Conservation (phyloP, 2,113 vertebrate species). For the Glareola pratincola region DNA sequence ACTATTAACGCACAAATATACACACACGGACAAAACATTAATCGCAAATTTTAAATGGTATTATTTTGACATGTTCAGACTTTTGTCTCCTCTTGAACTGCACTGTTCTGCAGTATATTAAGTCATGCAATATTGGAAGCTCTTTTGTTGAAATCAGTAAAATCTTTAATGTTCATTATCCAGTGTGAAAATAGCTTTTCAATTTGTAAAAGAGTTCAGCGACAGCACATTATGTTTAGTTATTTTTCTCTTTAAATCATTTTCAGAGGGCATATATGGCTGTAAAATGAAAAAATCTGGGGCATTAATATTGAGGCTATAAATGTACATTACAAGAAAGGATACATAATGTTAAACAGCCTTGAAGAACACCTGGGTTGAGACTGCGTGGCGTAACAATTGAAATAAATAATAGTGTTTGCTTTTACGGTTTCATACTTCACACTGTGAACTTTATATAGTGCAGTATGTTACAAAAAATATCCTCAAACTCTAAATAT, state of each 20-base stretch:
- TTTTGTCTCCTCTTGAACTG: background rate
- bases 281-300: constrained; percentile 23
- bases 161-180: background rate
- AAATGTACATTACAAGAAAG: background rate
- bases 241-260: background rate
- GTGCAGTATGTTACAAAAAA: background rate
- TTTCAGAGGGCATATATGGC: background rate
- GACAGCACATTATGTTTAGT: background rate
- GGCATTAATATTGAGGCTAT: background rate
- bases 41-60: background rate
- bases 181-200: background rate
- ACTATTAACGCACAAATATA: background rate
- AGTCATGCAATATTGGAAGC: background rate
- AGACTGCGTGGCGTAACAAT: background rate
- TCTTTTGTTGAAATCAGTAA: background rate
- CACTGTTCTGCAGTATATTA: background rate
- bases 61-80: background rate
- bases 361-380: background rate
- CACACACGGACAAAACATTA: background rate
- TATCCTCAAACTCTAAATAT: background rate
- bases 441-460: background rate
- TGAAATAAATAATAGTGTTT: constrained; percentile 23
- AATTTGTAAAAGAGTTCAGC: background rate
- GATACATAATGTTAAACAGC: background rate
- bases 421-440: constrained; percentile 4